Evolutionary conservation across 2,113 vertebrate species (phyloP).

Genomic region (Pachycephala philippinensis): DNA sequence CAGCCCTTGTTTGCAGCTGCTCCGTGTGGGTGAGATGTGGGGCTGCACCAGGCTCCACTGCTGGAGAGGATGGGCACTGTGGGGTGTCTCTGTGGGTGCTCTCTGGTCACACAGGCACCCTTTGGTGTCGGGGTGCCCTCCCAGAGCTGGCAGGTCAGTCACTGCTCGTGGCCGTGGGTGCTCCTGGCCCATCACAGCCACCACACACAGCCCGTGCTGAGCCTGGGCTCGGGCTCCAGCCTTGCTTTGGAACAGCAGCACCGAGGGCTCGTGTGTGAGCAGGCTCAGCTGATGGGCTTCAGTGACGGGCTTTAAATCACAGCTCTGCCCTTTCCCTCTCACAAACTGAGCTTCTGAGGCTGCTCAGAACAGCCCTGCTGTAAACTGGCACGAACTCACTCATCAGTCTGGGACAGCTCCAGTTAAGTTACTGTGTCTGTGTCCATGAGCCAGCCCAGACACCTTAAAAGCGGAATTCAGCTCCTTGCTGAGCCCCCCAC

Average conservation of each 20-base stretch:
- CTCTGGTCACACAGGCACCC: background rate
- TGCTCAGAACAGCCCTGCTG: background rate
- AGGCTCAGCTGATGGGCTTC: background rate
- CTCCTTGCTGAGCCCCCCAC: background rate
- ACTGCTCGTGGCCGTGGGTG: accelerated
- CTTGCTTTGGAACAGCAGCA: background rate
- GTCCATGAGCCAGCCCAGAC: background rate
- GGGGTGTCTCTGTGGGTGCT: background rate
- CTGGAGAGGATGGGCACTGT: background rate
- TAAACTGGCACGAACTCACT: background rate
- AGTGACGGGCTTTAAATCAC: background rate
- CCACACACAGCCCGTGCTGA: background rate
- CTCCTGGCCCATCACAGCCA: background rate
- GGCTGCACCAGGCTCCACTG: background rate
- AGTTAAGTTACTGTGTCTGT: background rate
- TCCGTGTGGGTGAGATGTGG: accelerated
- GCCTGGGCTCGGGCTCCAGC: background rate
- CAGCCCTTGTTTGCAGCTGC: background rate
- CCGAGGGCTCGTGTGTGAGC: background rate
- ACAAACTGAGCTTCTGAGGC: background rate
- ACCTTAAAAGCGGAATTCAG: background rate
- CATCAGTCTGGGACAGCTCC: background rate
- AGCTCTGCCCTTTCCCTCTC: background rate
- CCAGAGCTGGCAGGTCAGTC: background rate
- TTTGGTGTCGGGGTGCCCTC: background rate